Conservation (phyloP, 2,797 vertebrate genomes). For the Typhlichthys eigenmanni region DNA sequence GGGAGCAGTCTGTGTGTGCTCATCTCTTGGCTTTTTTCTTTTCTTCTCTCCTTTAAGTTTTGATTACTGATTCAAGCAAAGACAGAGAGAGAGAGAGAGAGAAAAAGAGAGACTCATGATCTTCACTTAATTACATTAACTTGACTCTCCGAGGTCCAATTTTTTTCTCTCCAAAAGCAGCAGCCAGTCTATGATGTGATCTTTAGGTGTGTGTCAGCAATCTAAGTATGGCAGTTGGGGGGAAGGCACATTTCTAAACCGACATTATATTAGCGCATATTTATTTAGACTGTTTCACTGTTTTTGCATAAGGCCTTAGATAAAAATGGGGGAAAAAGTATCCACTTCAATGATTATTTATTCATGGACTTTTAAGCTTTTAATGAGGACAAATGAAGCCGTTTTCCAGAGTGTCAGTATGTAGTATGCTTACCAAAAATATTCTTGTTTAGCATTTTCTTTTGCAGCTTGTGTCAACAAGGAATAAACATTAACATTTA, state of each 20-base stretch:
- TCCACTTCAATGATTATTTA: slow-evolving; percentile 81
- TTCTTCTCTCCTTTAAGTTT: slow-evolving; percentile 80
- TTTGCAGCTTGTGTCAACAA: slow-evolving; percentile 62
- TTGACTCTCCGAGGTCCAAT: slow-evolving; percentile 78
- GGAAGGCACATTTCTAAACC: slow-evolving; percentile 67
- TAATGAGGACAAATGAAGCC: slow-evolving; percentile 86
- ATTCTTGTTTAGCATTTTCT: slow-evolving; percentile 78
- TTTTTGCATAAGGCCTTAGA: slow-evolving; percentile 69
- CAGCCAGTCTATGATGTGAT: slow-evolving; percentile 62
- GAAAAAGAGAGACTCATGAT: slow-evolving; percentile 63
- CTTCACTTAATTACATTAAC: slow-evolving; percentile 77
- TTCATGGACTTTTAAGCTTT: slow-evolving; percentile 86
- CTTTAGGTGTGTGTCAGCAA: slow-evolving; percentile 52
- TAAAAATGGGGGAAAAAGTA: slow-evolving; percentile 53
- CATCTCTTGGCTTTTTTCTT: slow-evolving; percentile 60
- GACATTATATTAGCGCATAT: slow-evolving; percentile 65
- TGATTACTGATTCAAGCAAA: slow-evolving; percentile 73
- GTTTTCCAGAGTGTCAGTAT: slow-evolving; percentile 81
- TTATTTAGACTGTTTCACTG: slow-evolving; percentile 68
- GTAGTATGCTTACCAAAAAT: slow-evolving; percentile 79
- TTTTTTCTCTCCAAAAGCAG: slow-evolving; percentile 65
- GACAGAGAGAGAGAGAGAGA: slow-evolving; percentile 40
- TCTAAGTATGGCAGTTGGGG: slow-evolving; percentile 26
- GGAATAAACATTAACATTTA: slow-evolving; percentile 77
- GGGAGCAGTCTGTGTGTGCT: slow-evolving; percentile 73